Percentiles rank a stretch among this genome's conserved stretches.
phyloP scores from a whole-genome alignment of 2,797 vertebrate species.

The Xiphophorus birchmanni region DNA sequence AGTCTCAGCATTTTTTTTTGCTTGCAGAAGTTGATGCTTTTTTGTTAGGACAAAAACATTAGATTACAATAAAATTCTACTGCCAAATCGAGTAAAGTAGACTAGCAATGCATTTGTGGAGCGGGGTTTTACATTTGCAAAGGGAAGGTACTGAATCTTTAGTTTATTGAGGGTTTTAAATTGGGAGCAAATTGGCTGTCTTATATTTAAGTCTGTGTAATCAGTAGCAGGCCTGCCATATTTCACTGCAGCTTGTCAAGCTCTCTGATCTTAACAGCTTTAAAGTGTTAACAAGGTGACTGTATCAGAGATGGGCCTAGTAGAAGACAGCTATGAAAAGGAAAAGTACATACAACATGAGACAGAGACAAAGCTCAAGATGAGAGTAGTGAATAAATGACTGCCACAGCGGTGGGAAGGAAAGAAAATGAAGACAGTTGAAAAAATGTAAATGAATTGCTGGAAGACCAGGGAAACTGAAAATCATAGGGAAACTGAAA shows the following conservation, averaged over 20 bases:
- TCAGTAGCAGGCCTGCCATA: conserved; percentile 65
- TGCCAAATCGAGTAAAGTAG: conserved; percentile 9
- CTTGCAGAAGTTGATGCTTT: background rate
- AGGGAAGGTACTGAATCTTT: conserved; percentile 38
- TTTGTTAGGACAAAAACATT: background rate
- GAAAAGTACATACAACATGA: conserved; percentile 31
- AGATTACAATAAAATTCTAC: background rate
- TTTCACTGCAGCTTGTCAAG: conserved; percentile 70
- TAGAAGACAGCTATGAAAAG: conserved; percentile 50
- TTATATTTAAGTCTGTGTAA: conserved; percentile 78
- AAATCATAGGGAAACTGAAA: background rate
- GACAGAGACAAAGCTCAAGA: conserved; percentile 17
- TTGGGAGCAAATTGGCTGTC: conserved; percentile 70
- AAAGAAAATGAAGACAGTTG: background rate
- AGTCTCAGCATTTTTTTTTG: background rate
- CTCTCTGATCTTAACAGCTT: conserved; percentile 77
- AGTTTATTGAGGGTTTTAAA: conserved; percentile 67
- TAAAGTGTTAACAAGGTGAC: conserved; percentile 78
- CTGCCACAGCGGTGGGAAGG: background rate
- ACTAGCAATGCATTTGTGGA: conserved; percentile 1
- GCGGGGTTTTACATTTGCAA: conserved; percentile 27
- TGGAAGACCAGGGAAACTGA: conserved; percentile 1
- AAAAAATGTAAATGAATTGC: conserved; percentile 18
- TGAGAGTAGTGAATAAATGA: conserved; percentile 34
- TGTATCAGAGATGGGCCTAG: conserved; percentile 57